Base-by-base conservation (phyloP, 2,113 vertebrate genomes). In the Ondatra zibethicus region DNA sequence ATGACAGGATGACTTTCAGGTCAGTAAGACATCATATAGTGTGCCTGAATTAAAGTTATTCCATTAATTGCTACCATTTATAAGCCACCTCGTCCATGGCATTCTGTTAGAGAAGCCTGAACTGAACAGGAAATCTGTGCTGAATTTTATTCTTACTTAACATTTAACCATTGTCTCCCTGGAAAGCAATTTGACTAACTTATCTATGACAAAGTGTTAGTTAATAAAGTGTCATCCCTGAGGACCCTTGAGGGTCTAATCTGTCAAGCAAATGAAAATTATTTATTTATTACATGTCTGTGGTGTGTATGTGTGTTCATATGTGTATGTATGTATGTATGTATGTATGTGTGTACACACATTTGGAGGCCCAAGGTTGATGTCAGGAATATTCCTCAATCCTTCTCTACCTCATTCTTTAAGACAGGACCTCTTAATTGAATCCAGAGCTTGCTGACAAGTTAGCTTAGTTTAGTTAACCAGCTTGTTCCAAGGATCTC, bases 161-260 rank as follows among this genome's bases (percentile, higher is more conserved):
- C 86, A 86, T 45, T 88, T 80, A 82, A 73, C 39, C 13, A 88
- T 80, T 94, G 21, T 80, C 47, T 89, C 47, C 58, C 72, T 93
- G 33, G 90, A 91, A 94, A 91, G 21, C 52, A 91, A 80, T 81
- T 52, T 84, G 80, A 77, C n/a, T 86, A 89, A 88, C 19, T 88
- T 65, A 80, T 61, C 42, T 80, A 78, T 52, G 70, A 70, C 50
- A 91, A 94, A 91, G 77, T 91, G 7, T 85, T 89, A 63, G 73
- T 91, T 58, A 58, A 91, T 88, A 52, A 89, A 66, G 29, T 61
- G 8, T 21, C 82, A 61, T 65, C 12, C 12, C 47, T 16, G 55
- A 93, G 72, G 65, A 80, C 19, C 9, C 3, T 73, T 39, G 55
- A 31, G 12, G 27, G 55, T 31, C 10, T 61, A 95, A 88, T 84